phyloP scores from a whole-genome alignment of 2,888 invertebrate species.

The Campoletis raptor region DNA sequence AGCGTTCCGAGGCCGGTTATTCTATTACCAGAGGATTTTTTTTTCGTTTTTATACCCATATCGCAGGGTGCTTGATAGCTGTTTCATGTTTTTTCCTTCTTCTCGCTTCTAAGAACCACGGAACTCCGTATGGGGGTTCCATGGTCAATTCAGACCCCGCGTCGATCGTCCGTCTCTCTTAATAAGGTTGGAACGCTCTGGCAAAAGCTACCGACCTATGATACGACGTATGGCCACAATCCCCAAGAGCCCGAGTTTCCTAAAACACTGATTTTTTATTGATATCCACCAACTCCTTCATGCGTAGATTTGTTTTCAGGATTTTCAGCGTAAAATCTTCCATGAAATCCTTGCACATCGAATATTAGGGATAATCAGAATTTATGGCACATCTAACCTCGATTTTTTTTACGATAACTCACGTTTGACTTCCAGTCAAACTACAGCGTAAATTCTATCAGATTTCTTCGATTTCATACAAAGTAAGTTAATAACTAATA shows the following conservation, averaged over 20 bases:
- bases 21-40: conserved; percentile 84
- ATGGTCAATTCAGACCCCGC: conserved; percentile 67
- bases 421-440: neutral
- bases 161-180: conserved; percentile 77
- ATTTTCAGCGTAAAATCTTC: conserved; percentile 27
- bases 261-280: conserved; percentile 66
- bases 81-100: conserved; percentile 32
- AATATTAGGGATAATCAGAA: neutral
- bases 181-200: conserved; percentile 77
- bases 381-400: neutral
- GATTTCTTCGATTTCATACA: neutral
- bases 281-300: conserved; percentile 46
- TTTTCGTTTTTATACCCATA: conserved; percentile 79
- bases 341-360: neutral
- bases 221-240: conserved; percentile 16
- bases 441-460: neutral
- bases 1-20: conserved; percentile 84
- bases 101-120: conserved; percentile 36
- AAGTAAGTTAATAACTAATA: neutral
- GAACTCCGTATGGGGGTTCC: conserved; percentile 30
- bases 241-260: conserved; percentile 5
- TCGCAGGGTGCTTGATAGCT: conserved; percentile 75
- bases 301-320: conserved; percentile 42
- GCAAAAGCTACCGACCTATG: conserved; percentile 49
- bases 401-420: neutral